Percentiles rank a stretch among this genome's conserved stretches.
Conservation (phyloP, 1,140 invertebrate species). For the Dolichoris vasculosae region DNA sequence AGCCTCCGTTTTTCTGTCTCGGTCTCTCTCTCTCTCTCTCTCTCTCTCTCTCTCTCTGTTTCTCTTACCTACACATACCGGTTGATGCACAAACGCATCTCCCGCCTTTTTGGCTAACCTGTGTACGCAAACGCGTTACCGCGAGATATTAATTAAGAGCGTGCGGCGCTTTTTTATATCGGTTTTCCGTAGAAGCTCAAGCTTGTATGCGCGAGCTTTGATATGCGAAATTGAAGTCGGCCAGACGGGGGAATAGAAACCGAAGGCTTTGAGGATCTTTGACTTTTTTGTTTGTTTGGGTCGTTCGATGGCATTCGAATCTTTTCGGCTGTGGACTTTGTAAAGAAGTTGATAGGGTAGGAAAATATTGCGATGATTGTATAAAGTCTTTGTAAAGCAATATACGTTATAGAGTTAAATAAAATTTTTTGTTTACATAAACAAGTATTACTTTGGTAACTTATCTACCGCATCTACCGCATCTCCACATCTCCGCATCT, state of each 20-base stretch:
- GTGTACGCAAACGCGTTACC: constrained; percentile 4
- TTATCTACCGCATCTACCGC: too few relatives aligned
- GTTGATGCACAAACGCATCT: too few relatives aligned
- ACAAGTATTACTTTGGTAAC: too few relatives aligned
- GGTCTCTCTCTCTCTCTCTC: not conserved
- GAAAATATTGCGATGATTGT: not conserved
- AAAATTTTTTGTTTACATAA: not conserved
- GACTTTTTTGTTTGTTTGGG: not conserved
- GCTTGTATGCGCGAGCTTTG: not conserved
- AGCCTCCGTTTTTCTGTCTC: not conserved
- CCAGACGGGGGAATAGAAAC: not conserved
- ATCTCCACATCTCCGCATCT: too few relatives aligned
- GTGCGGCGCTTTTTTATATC: not conserved
- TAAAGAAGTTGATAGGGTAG: not conserved
- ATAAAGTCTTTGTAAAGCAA: not conserved
- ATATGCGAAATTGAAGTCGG: not conserved
- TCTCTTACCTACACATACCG: not conserved
- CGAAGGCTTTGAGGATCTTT: constrained; percentile 18
- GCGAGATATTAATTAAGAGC: constrained; percentile 48
- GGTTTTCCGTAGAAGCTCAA: not conserved
- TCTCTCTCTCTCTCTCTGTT: too few relatives aligned
- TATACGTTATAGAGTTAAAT: not conserved
- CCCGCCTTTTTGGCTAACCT: not conserved
- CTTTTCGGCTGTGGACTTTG: not conserved
- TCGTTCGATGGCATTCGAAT: constrained; percentile 5